Evolutionary conservation across 2,113 vertebrate species (phyloP).

Genomic region (Sorex araneus): DNA sequence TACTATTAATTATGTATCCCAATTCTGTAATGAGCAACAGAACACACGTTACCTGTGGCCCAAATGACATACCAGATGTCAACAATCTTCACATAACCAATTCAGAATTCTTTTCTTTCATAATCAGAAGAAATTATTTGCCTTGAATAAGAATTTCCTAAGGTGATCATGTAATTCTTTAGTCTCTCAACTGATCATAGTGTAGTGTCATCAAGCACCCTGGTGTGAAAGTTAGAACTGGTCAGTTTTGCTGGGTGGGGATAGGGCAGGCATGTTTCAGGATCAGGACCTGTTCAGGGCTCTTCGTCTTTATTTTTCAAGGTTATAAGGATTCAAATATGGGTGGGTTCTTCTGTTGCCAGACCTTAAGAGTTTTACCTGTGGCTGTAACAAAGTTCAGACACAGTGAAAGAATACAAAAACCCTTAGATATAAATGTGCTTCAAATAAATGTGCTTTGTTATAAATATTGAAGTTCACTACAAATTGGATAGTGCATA

Average conservation of each 20-base stretch:
- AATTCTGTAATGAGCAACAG: conserved; percentile 53
- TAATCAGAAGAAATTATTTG: conserved; percentile 60
- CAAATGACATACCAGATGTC: conserved; percentile 65
- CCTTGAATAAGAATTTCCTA: conserved; percentile 25
- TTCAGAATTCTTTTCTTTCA: conserved; percentile 37
- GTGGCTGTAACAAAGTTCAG: conserved; percentile 22
- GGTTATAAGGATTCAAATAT: background rate
- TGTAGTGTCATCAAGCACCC: conserved; percentile 32
- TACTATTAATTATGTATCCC: background rate
- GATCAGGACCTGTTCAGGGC: background rate
- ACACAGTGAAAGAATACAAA: conserved; percentile 57
- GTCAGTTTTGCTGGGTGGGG: conserved; percentile 10
- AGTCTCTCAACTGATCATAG: background rate
- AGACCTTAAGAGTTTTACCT: conserved; percentile 46
- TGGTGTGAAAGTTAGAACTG: conserved; percentile 26
- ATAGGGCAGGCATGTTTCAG: background rate
- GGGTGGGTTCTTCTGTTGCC: conserved; percentile 44
- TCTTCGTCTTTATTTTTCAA: conserved; percentile 55
- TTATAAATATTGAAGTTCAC: conserved; percentile 3
- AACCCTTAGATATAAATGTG: conserved; percentile 17
- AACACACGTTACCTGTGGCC: conserved; percentile 44
- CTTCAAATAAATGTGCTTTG: conserved; percentile 57
- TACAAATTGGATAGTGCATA: conserved; percentile 32
- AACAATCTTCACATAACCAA: conserved; percentile 44
- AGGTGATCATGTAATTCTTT: conserved; percentile 12